Evolutionary conservation across 2,888 invertebrate genomes (phyloP).

Genomic region (Eurytoma adleriae): DNA sequence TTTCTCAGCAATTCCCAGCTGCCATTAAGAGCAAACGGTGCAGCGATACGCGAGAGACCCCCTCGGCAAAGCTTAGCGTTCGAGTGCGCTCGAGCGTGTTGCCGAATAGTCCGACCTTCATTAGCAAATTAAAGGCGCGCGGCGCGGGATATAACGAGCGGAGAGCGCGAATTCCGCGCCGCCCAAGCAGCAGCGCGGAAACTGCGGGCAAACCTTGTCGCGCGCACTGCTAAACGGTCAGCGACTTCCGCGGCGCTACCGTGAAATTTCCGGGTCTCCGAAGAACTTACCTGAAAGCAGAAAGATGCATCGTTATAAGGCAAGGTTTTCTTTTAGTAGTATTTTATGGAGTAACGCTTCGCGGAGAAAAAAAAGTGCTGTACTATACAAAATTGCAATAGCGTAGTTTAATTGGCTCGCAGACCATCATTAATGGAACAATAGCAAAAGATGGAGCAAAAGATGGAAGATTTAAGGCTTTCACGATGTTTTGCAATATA

Average conservation of each 20-base stretch:
- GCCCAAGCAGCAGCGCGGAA: neutral
- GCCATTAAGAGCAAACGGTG: neutral
- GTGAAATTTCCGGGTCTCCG: neutral
- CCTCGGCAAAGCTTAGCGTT: neutral
- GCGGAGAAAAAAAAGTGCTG: neutral
- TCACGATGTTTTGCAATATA: too few species aligned
- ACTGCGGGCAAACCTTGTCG: conserved; percentile 5
- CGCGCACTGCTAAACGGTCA: neutral
- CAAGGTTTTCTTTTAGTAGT: neutral
- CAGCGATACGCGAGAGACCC: too few species aligned
- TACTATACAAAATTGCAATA: neutral
- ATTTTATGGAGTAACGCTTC: neutral
- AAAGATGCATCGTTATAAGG: conserved; percentile 34
- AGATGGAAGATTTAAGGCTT: too few species aligned
- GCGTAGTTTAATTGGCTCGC: too few species aligned
- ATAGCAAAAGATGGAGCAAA: too few species aligned
- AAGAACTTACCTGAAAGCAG: conserved; percentile 64
- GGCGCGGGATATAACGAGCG: conserved; percentile 30
- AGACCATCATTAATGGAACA: too few species aligned
- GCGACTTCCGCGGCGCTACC: neutral
- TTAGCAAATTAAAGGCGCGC: conserved; percentile 63
- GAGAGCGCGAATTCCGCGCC: neutral
- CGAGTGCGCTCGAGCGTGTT: conserved; percentile 5
- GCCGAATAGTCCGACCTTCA: conserved; percentile 37
- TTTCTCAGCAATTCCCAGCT: neutral